These are phyloP conservation scores for Andricus grossulariae DNA, from an alignment of 1,140 invertebrate genomes.

Conservation along the genomic window DNA sequence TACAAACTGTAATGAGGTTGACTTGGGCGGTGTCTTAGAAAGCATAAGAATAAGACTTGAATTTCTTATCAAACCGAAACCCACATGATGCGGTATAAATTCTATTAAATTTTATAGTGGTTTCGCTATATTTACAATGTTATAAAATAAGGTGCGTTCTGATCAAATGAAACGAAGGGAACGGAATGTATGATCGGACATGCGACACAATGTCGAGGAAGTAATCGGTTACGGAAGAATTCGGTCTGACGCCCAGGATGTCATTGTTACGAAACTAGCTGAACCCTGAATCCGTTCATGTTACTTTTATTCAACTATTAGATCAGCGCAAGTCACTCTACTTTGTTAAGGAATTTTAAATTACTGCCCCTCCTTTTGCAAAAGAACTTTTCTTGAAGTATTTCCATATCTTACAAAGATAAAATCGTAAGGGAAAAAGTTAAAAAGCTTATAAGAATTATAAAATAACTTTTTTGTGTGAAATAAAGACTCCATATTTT, in stretches of 20 bases:
- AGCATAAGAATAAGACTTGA: conserved; percentile 20
- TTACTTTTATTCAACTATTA: conserved; percentile 16
- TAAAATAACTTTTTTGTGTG: too few relatives aligned
- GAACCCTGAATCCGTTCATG: conserved; percentile 39
- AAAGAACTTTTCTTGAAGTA: too few relatives aligned
- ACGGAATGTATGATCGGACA: conserved; percentile 10
- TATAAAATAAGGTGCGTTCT: background rate
- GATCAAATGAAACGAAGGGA: background rate
- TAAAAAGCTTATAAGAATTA: too few relatives aligned
- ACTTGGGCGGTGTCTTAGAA: conserved; percentile 10
- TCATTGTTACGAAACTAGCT: conserved; percentile 38
- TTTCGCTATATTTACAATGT: background rate
- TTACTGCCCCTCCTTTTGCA: background rate
- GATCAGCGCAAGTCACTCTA: background rate
- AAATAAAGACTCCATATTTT: too few relatives aligned
- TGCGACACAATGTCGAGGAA: conserved; percentile 45
- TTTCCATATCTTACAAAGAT: too few relatives aligned
- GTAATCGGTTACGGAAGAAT: conserved; percentile 44
- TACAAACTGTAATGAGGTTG: conserved; percentile 3
- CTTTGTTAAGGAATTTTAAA: background rate
- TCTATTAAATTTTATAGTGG: background rate
- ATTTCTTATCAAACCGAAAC: background rate
- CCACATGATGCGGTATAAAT: background rate
- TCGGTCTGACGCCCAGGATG: conserved; percentile 34
- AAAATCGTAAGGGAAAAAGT: too few relatives aligned